Conservation (phyloP, 1,140 invertebrate species). For the Panagrolaimus sp. region DNA sequence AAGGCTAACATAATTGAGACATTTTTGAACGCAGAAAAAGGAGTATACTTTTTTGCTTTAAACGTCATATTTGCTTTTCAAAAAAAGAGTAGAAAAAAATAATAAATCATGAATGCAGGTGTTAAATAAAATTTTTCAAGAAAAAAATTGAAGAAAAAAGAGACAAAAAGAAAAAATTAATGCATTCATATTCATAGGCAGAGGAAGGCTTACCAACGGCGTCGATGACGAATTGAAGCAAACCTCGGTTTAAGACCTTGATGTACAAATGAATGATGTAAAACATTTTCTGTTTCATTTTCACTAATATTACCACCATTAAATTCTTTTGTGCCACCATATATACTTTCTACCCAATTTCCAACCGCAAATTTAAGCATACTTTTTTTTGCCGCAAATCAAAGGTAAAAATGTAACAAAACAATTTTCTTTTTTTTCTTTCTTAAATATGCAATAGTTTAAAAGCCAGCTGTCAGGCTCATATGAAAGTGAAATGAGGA, state of each 20-base stretch:
- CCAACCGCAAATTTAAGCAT: conserved; percentile 11
- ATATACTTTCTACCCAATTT: conserved; percentile 11
- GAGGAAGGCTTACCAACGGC: conserved; percentile 10
- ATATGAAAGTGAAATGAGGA: not conserved
- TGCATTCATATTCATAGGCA: no score
- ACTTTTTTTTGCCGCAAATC: no score
- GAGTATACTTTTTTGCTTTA: no score
- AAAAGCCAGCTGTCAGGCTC: not conserved
- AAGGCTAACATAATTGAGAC: no score
- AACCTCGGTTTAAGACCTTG: not conserved
- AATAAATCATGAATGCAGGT: conserved; percentile 2
- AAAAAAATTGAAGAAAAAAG: conserved; percentile 7
- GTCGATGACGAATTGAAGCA: conserved; percentile 5
- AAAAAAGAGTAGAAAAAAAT: not conserved
- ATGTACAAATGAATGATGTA: not conserved
- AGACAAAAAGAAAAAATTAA: conserved; percentile 1
- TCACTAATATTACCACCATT: not conserved
- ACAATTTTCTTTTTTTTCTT: not conserved
- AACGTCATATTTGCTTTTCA: no score
- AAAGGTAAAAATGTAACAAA: not conserved
- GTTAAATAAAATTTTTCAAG: not conserved
- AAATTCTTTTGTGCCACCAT: not conserved
- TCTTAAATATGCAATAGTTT: not conserved
- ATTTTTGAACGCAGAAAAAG: no score
- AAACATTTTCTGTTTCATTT: not conserved